Percentiles rank a stretch among this genome's conserved stretches.
These are phyloP conservation scores for Heliconius eleuchia DNA, from an alignment of 1,140 invertebrate genomes.

Conservation along the genomic window DNA sequence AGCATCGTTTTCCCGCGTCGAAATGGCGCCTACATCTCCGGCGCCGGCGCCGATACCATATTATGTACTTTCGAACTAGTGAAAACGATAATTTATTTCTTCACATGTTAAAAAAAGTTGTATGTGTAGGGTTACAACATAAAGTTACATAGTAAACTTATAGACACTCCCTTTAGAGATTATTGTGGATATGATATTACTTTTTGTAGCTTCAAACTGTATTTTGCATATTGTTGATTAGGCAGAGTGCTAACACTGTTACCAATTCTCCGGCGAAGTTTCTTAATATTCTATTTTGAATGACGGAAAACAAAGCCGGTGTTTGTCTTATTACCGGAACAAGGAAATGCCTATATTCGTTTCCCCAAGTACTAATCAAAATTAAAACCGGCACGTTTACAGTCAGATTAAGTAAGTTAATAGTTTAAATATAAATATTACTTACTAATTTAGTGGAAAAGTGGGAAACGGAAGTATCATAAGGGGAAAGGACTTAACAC, in stretches of 20 bases:
- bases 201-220: too few species aligned
- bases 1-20: constrained; percentile 39
- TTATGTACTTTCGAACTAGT: constrained; percentile 35
- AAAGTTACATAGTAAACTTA: not conserved
- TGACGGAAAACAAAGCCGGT: too few species aligned
- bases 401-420: not conserved
- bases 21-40: constrained; percentile 33
- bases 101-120: constrained; percentile 15
- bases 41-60: constrained; percentile 34
- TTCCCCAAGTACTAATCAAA: not conserved
- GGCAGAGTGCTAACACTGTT: too few species aligned
- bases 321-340: too few species aligned
- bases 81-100: constrained; percentile 40
- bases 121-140: constrained; percentile 9
- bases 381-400: not conserved
- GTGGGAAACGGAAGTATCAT: not conserved
- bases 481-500: not conserved
- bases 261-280: too few species aligned
- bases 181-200: not conserved
- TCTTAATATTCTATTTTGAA: too few species aligned
- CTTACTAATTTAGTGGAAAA: too few species aligned
- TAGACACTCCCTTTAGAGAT: not conserved
- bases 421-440: not conserved
- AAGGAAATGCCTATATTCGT: too few species aligned
- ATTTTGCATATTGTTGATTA: too few species aligned